Base-by-base conservation (phyloP, 2,797 vertebrate genomes). In the Poecile montanus region DNA sequence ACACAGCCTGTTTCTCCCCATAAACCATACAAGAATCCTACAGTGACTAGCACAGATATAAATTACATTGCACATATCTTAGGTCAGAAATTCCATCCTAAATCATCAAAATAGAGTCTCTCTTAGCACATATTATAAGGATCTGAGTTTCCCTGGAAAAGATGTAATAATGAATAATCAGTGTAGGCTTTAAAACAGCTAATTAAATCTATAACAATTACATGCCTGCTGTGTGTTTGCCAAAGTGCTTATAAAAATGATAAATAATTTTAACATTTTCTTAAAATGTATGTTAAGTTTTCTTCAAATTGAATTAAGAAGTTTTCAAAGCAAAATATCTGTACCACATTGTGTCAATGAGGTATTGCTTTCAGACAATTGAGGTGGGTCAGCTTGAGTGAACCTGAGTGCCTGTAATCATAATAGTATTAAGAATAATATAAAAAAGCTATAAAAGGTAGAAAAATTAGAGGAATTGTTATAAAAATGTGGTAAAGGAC, bases 21-120 rank as follows among this genome's bases (percentile, higher is more conserved):
- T 72, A 2, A 9, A 32, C 29, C 54, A 20, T 26, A n/a, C 9
- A 50, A 74, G 58, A 45, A 72, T 61, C 23, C 32, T 82, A 38
- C 27, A 50, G 44, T 82, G 74, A 79, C 60, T 89, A 87, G 74
- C n/a, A 40, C 47, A 70, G 62, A 70, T 87, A 58, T 8, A 90
- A 91, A 78, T 87, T 79, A 29, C 12, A 26, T 16, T 68, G 27
- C 25, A 66, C 32, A 19, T 66, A 76, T 47, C 54, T 70, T 58
- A 42, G 34, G 27, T 79, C 60, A 89, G 78, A 94, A 95, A 79
- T 91, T 10, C 51, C 40, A 51, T 82, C 40, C 44, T 68, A 82
- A 88, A 76, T 85, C 56, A 91, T 53, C 27, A 65, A 84, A 95
- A 89, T 51, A 83, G 91, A 65, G 82, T 71, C 13, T 79, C 48